Evolutionary conservation across 2,797 vertebrate species (phyloP).

Genomic region (Potorous gilbertii): DNA sequence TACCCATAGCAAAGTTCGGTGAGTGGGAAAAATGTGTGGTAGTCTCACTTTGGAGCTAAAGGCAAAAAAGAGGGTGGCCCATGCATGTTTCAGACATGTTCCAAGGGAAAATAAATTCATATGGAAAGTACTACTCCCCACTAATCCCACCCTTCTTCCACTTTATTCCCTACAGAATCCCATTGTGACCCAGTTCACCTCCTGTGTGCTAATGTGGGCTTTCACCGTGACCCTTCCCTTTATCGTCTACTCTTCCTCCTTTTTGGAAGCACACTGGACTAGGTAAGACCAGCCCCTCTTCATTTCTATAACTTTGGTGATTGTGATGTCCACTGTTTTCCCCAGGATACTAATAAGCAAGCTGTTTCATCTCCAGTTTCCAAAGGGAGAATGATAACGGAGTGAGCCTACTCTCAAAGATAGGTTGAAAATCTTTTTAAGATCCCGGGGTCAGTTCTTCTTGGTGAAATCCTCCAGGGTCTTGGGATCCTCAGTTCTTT

Average conservation of each 20-base stretch:
- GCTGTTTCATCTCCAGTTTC: background rate
- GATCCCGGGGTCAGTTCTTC: background rate
- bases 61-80: background rate
- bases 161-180: constrained; percentile 88
- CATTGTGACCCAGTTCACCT: constrained; percentile 96
- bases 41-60: background rate
- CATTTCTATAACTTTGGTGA: background rate
- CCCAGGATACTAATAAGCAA: background rate
- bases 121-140: background rate
- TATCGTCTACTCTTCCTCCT: constrained; percentile 95
- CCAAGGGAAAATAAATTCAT: background rate
- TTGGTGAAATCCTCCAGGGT: background rate
- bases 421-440: background rate
- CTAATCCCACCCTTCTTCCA: background rate
- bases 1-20: background rate
- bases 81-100: background rate
- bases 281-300: constrained; percentile 86
- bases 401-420: background rate
- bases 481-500: background rate
- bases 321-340: background rate
- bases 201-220: constrained; percentile 95
- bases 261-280: constrained; percentile 98
- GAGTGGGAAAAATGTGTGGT: background rate
- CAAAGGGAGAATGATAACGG: background rate
- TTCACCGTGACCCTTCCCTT: constrained; percentile 96